Base-by-base conservation (phyloP, 1,140 invertebrate genomes). In the Pantala flavescens region DNA sequence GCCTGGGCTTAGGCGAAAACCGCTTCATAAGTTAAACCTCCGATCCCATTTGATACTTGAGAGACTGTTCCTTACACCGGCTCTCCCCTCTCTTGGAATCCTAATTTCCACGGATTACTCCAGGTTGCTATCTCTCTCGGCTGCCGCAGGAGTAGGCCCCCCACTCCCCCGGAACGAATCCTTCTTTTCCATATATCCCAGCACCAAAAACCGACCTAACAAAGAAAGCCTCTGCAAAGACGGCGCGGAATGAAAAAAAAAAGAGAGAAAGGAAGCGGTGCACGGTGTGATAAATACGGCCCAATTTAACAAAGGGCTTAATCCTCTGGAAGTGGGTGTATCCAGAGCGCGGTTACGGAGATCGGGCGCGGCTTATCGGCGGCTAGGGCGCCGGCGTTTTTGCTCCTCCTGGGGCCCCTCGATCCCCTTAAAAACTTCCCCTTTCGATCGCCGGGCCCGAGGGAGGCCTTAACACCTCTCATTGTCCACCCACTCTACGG, bases 271-370 rank as follows among this genome's bases (percentile, higher is more conserved):
- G 49, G 49, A 63, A 63, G 49, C 16, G 49, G 49, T 63, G 5
- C 12, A 63, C 49, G 16, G 49, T 12, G 49, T 63, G 49, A 63
- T 63, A 63, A 63, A 63, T 63, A 63, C 49, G 16, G 49, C 16
- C 49, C 49, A 63, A 63, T 63, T 63, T 63, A 63, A 63, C 49
- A 63, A 63, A 63, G 49, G 49, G 49, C 49, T 63, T 63, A 63
- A 63, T 7, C 49, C 49, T 16, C 12, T 63, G 49, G 49, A 63
- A 63, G 49, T 63, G 49, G 49, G n/a, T 63, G 49, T 63, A 63
- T 63, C 14, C 49, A 16, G 49, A 3, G 49, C 49, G 49, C 49
- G 49, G 49, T 63, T 63, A 63, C 49, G 14, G 14, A 63, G 49
- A 63, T 63, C 49, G 49, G 49, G 49, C 49, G 49, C 49, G 49